Conservation (phyloP, 2,888 invertebrate genomes). For the Helleia helle region DNA sequence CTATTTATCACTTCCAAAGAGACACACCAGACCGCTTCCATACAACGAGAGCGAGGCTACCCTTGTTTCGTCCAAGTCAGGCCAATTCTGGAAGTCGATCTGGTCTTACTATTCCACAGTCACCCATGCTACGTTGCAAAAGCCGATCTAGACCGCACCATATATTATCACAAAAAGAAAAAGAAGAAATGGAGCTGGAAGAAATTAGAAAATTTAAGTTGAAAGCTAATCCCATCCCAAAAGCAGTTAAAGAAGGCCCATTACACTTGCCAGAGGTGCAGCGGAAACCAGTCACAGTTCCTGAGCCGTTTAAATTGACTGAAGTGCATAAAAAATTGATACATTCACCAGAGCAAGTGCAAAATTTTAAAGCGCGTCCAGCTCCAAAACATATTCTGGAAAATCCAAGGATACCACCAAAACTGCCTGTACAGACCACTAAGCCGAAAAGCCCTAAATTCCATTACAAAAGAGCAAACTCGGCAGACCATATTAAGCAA, state of each 20-base stretch:
- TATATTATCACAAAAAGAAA: constrained; percentile 73
- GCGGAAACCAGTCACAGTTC: constrained; percentile 72
- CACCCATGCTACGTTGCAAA: constrained; percentile 70
- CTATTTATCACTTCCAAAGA: constrained; percentile 68
- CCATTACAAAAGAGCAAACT: constrained; percentile 41
- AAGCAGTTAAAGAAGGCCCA: constrained; percentile 69
- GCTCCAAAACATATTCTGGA: constrained; percentile 72
- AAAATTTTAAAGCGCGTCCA: constrained; percentile 76
- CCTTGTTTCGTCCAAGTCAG: constrained; percentile 31
- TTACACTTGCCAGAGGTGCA: constrained; percentile 60
- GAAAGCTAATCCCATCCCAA: constrained; percentile 78
- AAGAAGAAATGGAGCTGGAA: constrained; percentile 76
- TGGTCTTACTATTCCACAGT: constrained; percentile 62
- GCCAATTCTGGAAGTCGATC: constrained; percentile 26
- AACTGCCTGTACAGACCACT: constrained; percentile 36
- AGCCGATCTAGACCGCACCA: constrained; percentile 67
- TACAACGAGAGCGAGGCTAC: constrained; percentile 33
- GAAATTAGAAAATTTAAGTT: constrained; percentile 79
- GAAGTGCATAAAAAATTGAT: constrained; percentile 59
- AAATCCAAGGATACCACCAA: constrained; percentile 49
- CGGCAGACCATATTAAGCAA: constrained; percentile 29
- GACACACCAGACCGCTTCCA: constrained; percentile 76
- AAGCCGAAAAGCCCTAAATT: constrained; percentile 50
- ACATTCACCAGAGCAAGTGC: constrained; percentile 30
- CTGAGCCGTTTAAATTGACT: constrained; percentile 78